Base-by-base conservation (phyloP, 2,888 invertebrate genomes). In the Cryptocephalus moraei region DNA sequence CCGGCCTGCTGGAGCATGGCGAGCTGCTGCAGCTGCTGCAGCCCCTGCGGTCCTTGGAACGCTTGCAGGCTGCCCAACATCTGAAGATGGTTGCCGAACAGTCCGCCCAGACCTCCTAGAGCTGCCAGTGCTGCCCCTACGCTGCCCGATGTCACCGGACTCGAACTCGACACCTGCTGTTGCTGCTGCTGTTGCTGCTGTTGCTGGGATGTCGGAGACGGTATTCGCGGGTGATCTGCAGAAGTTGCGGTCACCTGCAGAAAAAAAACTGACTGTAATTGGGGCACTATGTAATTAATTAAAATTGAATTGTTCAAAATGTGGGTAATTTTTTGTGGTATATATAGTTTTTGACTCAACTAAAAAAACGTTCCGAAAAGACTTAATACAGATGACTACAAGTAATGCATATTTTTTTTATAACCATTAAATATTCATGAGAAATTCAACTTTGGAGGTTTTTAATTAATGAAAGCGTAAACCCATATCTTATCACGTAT, bases 1-100 rank as follows among this genome's bases (percentile, higher is more conserved):
- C 55, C 55, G 8, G 60, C 58, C 63, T 69, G 59, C 56, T 66
- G 46, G 72, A 71, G 45, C 79, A 80, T 55, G 77, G 80, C 60
- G 9, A 81, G 75, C 72, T 82, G 75, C 46, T 81, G 78, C 58
- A 82, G 74, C 59, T 82, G 82, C 59, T 82, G 82, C 47, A 82
- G 74, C 56, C 75, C 77, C 52, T 81, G 80, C 49, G 81, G 80
- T 49, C 80, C 80, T 51, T 80, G 81, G 46, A 81, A 72, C 10
- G 79, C 76, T 61, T 75, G 71, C 34, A 74, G 56, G 44, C 69
- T 67, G 40, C 68, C 67, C 51, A 72, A 58, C 67, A 71, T 70
- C 54, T 69, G 69, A 39, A 70, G 56, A 33, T 68, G 71, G 49
- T 71, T 69, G 32, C 69, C 67, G 33, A 70, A 61, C 14, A 71